Evolutionary conservation across 2,888 invertebrate genomes (phyloP).

Genomic region (Peribatodes rhomboidaria): DNA sequence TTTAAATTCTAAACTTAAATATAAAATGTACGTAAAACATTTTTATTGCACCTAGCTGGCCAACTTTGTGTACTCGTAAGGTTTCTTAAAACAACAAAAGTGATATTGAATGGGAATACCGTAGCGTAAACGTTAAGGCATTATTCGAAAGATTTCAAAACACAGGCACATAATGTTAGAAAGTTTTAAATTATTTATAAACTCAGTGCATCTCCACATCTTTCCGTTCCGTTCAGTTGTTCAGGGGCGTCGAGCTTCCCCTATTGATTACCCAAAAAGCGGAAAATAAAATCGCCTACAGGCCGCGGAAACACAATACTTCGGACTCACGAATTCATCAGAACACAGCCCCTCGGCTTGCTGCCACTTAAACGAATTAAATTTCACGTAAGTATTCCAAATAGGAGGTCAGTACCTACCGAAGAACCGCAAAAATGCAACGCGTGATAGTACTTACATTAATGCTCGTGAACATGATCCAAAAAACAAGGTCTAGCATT

Average conservation of each 20-base stretch:
- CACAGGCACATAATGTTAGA: not conserved
- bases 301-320: conserved; percentile 71
- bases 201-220: conserved; percentile 55
- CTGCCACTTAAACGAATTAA: conserved; percentile 73
- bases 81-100: too few species aligned
- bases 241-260: conserved; percentile 79
- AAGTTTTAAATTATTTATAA: conserved; percentile 20
- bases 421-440: not conserved
- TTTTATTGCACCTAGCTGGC: too few species aligned
- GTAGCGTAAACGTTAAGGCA: too few species aligned
- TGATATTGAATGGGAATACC: too few species aligned
- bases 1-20: too few species aligned
- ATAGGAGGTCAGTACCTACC: not conserved
- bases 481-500: too few species aligned
- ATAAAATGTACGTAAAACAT: not conserved
- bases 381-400: conserved; percentile 46
- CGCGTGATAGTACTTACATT: not conserved
- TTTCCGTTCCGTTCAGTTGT: conserved; percentile 59
- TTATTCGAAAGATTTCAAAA: too few species aligned
- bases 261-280: conserved; percentile 86
- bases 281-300: conserved; percentile 84
- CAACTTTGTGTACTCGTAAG: too few species aligned
- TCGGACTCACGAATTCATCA: conserved; percentile 63
- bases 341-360: conserved; percentile 45
- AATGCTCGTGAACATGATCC: too few species aligned